Base-by-base conservation (phyloP, 2,888 invertebrate species). In the Orthosia cruda region DNA sequence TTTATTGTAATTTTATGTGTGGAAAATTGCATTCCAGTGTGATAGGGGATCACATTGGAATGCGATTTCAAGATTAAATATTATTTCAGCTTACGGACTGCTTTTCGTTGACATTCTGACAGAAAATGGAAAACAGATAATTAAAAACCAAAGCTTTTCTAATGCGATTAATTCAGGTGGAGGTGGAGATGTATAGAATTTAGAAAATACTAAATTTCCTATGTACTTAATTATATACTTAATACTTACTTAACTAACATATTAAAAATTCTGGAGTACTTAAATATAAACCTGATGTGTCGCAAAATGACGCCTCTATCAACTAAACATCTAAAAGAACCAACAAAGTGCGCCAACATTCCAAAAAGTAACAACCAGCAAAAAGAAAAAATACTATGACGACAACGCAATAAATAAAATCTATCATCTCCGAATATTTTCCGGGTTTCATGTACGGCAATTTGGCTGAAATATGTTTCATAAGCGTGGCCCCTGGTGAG, bases 391-490 rank as follows among this genome's bases (percentile, higher is more conserved):
- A 70, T 49, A 84, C 26, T 16, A 61, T 23, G 23, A 26, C 15
- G 68, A 70, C 62, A 59, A 2, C 54, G 75, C 57, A 71, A 76
- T 71, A 84, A 78, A 83, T 77, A 79, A 78, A 71, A 77, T 76
- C 65, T 85, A 85, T 85, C 85, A 78, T 72, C 80, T 90, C 86
- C 84, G 85, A 80, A 80, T 72, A 69, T 77, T 80, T 87, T 87
- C 76, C 71, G 74, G 65, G 68, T 87, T 89, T 86, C 82, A 76
- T 76, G 84, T 80, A 63, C 74, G 72, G 86, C 88, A 91, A 91
- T 92, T 92, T 90, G 84, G 88, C 85, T 89, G 91, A 91, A 91
- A 91, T 91, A 91, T 91, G 91, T 92, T 89, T 91, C 89, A 91
- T 91, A 91, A 91, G 84, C 87, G 87, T 69, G 63, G 79, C 70